phyloP scores from a whole-genome alignment of 1,140 invertebrate genomes.

The Hylyphantes graminicola region DNA sequence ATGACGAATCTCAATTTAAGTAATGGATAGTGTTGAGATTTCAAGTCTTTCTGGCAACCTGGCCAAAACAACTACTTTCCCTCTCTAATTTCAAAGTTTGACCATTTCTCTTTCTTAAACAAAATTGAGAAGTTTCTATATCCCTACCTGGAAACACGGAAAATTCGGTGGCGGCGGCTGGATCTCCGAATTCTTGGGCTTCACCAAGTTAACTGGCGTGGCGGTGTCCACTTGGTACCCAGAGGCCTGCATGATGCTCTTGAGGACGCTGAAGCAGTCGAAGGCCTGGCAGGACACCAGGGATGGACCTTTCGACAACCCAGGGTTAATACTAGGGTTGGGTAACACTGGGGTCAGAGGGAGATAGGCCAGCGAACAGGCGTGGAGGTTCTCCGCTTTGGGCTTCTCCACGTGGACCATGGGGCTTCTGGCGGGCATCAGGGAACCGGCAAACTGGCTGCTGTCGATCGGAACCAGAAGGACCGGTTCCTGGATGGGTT shows the following conservation, averaged over 20 bases:
- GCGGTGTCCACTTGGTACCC: conserved; percentile 40
- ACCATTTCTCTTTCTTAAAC: no score
- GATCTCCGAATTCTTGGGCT: neutral
- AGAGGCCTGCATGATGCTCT: conserved; percentile 46
- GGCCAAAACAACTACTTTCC: no score
- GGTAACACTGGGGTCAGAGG: conserved; percentile 41
- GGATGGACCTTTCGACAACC: neutral
- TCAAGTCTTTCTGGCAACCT: no score
- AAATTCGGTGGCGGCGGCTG: neutral
- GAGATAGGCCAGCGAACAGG: conserved; percentile 47
- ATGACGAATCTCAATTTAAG: no score
- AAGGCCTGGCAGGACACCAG: conserved; percentile 42
- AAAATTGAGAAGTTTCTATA: neutral
- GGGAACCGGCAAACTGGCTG: neutral
- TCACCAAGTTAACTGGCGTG: conserved; percentile 2
- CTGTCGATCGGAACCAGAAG: conserved; percentile 34
- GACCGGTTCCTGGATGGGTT: conserved; percentile 34
- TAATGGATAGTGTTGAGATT: no score
- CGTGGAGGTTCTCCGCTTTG: conserved; percentile 49
- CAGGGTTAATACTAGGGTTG: neutral
- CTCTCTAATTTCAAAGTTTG: no score
- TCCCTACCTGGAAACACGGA: no score
- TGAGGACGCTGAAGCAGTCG: conserved; percentile 48
- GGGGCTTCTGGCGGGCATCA: neutral
- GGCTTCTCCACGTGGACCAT: conserved; percentile 58